These are phyloP conservation scores for Phortica magna DNA, from an alignment of 2,888 invertebrate species.

Conservation along the genomic window DNA sequence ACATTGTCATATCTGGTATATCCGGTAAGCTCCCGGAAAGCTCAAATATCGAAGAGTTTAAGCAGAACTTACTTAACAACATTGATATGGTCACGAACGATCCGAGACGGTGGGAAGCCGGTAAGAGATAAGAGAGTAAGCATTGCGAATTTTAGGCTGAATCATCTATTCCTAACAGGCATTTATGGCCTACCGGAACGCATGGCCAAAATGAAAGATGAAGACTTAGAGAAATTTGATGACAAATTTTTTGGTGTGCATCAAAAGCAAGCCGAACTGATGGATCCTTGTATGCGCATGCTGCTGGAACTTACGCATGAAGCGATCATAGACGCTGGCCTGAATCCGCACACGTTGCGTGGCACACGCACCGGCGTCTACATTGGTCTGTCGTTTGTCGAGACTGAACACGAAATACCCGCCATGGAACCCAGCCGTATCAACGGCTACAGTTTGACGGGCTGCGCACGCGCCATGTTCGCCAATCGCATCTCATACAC, in stretches of 20 bases:
- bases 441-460: slow-evolving; percentile 94
- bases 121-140: slow-evolving; percentile 70
- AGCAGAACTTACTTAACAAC: slow-evolving; percentile 91
- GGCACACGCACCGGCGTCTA: slow-evolving; percentile 96
- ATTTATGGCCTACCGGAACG: slow-evolving; percentile 89
- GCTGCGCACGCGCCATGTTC: slow-evolving; percentile 97
- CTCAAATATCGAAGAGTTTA: slow-evolving; percentile 94
- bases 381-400: slow-evolving; percentile 93
- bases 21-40: slow-evolving; percentile 95
- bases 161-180: slow-evolving; percentile 78
- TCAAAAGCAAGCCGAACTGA: slow-evolving; percentile 92
- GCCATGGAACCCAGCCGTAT: slow-evolving; percentile 90
- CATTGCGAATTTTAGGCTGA: slow-evolving; percentile 15
- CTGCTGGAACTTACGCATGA: slow-evolving; percentile 94
- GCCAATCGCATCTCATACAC: slow-evolving; percentile 97
- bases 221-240: slow-evolving; percentile 86
- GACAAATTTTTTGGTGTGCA: slow-evolving; percentile 94
- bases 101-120: slow-evolving; percentile 91
- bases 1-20: slow-evolving; percentile 89
- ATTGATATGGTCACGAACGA: slow-evolving; percentile 96
- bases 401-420: slow-evolving; percentile 92
- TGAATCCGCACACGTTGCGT: slow-evolving; percentile 89
- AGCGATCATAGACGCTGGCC: slow-evolving; percentile 91
- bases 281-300: slow-evolving; percentile 95
- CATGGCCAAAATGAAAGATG: slow-evolving; percentile 89